These are phyloP conservation scores for Nothobranchius furzeri DNA, from an alignment of 2,113 vertebrate species.

Conservation along the genomic window DNA sequence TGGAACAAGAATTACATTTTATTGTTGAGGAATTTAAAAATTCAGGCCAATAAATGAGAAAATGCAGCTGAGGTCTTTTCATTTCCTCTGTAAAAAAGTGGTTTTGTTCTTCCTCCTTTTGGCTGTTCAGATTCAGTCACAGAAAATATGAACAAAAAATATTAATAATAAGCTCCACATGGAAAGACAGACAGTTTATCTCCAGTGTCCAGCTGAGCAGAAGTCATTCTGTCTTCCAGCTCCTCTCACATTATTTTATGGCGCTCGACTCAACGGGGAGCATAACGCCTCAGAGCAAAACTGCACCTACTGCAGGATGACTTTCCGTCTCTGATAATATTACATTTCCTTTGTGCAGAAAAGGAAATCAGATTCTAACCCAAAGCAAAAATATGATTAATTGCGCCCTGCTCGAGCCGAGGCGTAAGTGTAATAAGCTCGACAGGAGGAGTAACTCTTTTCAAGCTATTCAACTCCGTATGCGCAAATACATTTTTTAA, in stretches of 20 bases:
- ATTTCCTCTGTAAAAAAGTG: too few relatives aligned
- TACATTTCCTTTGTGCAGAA: conserved; percentile 64
- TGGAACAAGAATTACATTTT: too few relatives aligned
- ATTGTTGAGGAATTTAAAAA: too few relatives aligned
- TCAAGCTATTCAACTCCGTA: conserved; percentile 48
- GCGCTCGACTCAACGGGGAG: conserved; percentile 39
- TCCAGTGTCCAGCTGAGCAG: conserved; percentile 53
- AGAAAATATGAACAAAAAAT: neutral
- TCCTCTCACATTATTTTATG: conserved; percentile 50
- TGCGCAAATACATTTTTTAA: conserved; percentile 62
- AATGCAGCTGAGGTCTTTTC: too few relatives aligned
- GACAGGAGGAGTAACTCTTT: conserved; percentile 65
- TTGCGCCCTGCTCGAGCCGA: conserved; percentile 66
- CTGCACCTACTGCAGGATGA: conserved; percentile 52
- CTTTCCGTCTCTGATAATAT: conserved; percentile 63
- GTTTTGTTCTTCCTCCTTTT: too few relatives aligned
- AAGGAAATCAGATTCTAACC: conserved; percentile 79
- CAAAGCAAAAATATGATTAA: conserved; percentile 79
- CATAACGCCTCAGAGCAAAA: conserved; percentile 60
- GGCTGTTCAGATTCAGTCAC: neutral
- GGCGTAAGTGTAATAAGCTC: conserved; percentile 67
- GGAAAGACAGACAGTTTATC: conserved; percentile 17
- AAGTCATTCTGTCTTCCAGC: conserved; percentile 40
- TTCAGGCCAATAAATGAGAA: too few relatives aligned
- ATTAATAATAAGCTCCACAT: neutral